Percentiles rank a stretch among this genome's conserved stretches.
These are phyloP conservation scores for Heliangelus exortis DNA, from an alignment of 2,797 vertebrate genomes.

Conservation along the genomic window DNA sequence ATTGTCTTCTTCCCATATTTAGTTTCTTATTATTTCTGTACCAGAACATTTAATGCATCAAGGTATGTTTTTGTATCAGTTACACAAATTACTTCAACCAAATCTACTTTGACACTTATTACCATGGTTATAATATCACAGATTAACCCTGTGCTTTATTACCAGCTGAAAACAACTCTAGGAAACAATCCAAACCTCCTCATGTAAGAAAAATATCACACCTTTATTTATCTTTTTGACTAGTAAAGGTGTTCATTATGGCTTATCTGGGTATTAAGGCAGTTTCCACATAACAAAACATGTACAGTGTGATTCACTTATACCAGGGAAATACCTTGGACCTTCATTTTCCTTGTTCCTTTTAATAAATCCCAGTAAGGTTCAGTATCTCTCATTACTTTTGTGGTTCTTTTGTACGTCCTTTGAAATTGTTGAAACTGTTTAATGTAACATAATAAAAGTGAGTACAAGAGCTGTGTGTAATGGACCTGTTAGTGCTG, in stretches of 20 bases:
- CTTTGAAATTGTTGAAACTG: neutral
- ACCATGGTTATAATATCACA: neutral
- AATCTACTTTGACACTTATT: neutral
- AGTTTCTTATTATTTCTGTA: neutral
- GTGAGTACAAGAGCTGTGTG: neutral
- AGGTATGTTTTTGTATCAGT: neutral
- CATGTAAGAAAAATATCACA: neutral
- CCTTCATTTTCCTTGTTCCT: neutral
- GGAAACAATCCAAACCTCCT: neutral
- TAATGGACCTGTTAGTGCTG: neutral
- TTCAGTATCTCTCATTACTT: neutral
- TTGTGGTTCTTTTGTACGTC: neutral
- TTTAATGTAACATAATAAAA: neutral
- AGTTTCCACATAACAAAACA: neutral
- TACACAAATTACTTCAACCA: neutral
- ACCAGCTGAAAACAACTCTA: neutral
- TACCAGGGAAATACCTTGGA: neutral
- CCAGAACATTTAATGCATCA: neutral
- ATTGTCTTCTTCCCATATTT: neutral
- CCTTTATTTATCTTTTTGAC: conserved; percentile 3
- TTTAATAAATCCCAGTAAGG: neutral
- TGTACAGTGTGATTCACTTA: neutral
- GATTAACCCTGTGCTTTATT: neutral
- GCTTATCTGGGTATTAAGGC: neutral
- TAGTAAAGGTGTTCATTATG: neutral